A percentile compares a stretch with the other conserved stretches of the same genome.
These are phyloP conservation scores for Microplitis mediator DNA, from an alignment of 1,140 invertebrate species.

Conservation along the genomic window DNA sequence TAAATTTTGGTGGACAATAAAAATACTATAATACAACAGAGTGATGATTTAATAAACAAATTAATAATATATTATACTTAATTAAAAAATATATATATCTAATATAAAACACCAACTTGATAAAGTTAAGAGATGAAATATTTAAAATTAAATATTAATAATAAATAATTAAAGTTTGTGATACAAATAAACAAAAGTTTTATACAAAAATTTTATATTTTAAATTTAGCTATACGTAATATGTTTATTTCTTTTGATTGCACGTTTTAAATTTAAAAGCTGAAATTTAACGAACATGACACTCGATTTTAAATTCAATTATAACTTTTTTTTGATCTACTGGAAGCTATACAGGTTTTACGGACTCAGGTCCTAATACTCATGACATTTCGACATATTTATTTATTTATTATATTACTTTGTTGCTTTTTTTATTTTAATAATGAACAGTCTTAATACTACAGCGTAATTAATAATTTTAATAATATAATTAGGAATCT, in stretches of 20 bases:
- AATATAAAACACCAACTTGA: background rate
- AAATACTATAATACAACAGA: conserved; percentile 9
- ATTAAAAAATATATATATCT: background rate
- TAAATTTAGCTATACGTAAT: background rate
- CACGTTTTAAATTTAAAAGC: conserved; percentile 10
- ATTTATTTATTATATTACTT: background rate
- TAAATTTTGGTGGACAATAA: background rate
- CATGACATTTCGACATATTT: background rate
- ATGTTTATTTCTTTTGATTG: conserved; percentile 1
- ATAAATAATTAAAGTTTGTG: background rate
- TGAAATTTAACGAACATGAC: background rate
- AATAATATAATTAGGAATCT: background rate
- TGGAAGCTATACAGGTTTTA: background rate
- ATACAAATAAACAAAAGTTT: background rate
- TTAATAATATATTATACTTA: background rate
- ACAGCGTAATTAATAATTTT: background rate
- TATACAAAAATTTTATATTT: background rate
- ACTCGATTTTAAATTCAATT: background rate
- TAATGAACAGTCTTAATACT: conserved; percentile 11
- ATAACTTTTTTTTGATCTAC: background rate
- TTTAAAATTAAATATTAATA: background rate
- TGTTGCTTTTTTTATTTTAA: background rate
- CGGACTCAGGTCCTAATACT: background rate
- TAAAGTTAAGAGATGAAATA: background rate
- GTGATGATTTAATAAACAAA: background rate